A percentile compares a stretch with the other conserved stretches of the same genome.
phyloP scores from a whole-genome alignment of 1,140 invertebrate genomes.

The Apocrypta bakeri region DNA sequence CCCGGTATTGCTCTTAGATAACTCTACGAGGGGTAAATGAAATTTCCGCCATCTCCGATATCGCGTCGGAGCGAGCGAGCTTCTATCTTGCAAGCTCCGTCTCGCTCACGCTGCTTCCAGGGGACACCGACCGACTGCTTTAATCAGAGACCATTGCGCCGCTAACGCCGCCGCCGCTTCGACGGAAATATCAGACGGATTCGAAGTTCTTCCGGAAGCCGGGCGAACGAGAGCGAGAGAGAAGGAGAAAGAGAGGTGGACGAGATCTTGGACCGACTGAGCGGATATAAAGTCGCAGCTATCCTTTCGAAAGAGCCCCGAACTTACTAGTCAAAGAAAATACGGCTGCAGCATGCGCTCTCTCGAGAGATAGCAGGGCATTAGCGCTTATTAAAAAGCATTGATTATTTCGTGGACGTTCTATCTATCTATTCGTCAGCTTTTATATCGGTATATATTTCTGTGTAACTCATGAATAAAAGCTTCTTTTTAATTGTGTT shows the following conservation, averaged over 20 bases:
- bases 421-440: not conserved
- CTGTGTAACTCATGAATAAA: not conserved
- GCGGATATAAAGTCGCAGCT: conserved; percentile 32
- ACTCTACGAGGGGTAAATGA: conserved; percentile 75
- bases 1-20: conserved; percentile 76
- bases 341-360: not conserved
- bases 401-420: conserved; percentile 46
- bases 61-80: conserved; percentile 61
- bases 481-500: not conserved
- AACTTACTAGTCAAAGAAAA: conserved; percentile 1
- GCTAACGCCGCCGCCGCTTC: conserved; percentile 51
- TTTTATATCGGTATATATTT: not conserved
- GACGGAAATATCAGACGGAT: conserved; percentile 67
- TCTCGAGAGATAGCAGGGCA: not conserved
- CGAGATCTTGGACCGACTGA: conserved; percentile 38
- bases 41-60: conserved; percentile 75
- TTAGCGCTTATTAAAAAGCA: conserved; percentile 24
- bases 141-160: conserved; percentile 71
- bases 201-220: conserved; percentile 59
- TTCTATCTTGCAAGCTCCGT: conserved; percentile 44
- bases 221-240: conserved; percentile 16
- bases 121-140: conserved; percentile 59
- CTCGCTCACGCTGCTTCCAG: conserved; percentile 44
- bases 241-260: conserved; percentile 51
- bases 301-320: conserved; percentile 10